phyloP scores from a whole-genome alignment of 2,888 invertebrate genomes.

The Crioceris asparagi region DNA sequence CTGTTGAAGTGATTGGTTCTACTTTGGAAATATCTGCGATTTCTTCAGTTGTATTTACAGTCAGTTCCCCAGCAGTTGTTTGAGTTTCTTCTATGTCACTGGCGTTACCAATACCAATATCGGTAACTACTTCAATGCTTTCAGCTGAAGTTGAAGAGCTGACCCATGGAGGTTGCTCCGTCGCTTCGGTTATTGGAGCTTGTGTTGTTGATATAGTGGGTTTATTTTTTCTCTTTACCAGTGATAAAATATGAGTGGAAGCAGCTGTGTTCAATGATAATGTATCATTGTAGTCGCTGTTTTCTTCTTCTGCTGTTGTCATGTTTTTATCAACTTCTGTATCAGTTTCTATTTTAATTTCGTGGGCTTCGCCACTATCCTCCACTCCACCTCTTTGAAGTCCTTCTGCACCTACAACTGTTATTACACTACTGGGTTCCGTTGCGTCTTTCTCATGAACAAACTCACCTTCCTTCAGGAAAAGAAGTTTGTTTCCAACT shows the following conservation, averaged over 20 bases:
- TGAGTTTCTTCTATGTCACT: too few relatives aligned
- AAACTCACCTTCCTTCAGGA: constrained; percentile 33
- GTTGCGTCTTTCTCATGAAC: constrained; percentile 32
- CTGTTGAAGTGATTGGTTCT: constrained; percentile 8
- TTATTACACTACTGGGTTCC: constrained; percentile 35
- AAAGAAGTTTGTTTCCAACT: constrained; percentile 35
- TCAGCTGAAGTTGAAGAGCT: too few relatives aligned
- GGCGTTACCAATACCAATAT: too few relatives aligned
- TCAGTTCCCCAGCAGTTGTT: too few relatives aligned
- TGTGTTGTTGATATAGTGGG: constrained; percentile 10
- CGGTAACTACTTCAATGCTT: too few relatives aligned
- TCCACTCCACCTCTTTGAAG: constrained; percentile 31
- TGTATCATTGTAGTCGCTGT: too few relatives aligned
- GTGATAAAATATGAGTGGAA: constrained; percentile 26
- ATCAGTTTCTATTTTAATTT: constrained; percentile 13
- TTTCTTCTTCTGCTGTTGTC: constrained; percentile 1
- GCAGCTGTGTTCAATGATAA: constrained; percentile 20
- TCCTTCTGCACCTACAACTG: constrained; percentile 40
- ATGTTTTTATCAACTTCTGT: neutral
- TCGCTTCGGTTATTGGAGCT: constrained; percentile 1
- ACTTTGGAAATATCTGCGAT: constrained; percentile 8
- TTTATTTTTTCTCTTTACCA: constrained; percentile 24
- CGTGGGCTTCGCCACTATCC: constrained; percentile 22
- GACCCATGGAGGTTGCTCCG: neutral
- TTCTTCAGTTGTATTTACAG: neutral